A percentile compares a stretch with the other conserved stretches of the same genome.
These are phyloP conservation scores for Chaetodon trifascialis DNA, from an alignment of 2,113 vertebrate species.

Conservation along the genomic window DNA sequence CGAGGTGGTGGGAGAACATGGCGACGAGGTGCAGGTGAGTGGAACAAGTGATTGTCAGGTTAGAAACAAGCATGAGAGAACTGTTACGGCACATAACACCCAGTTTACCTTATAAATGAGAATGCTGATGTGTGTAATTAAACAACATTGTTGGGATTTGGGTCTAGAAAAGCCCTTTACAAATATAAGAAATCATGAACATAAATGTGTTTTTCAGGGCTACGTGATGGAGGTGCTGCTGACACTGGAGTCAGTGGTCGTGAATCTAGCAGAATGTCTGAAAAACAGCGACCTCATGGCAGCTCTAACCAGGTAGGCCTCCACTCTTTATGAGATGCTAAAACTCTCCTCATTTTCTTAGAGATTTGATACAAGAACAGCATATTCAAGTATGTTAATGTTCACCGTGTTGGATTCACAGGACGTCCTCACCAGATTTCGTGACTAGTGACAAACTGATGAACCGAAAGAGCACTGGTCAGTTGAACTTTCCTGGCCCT, in stretches of 20 bases:
- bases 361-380: background rate
- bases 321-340: background rate
- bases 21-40: constrained; percentile 97
- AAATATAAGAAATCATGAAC: too few relatives aligned
- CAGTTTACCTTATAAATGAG: background rate
- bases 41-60: background rate
- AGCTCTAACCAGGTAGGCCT: constrained; percentile 90
- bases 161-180: too few relatives aligned
- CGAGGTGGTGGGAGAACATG: constrained; percentile 97
- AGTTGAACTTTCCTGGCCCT: constrained; percentile 91
- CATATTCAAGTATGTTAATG: background rate
- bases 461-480: constrained; percentile 96
- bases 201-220: constrained; percentile 82
- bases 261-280: constrained; percentile 96
- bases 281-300: constrained; percentile 97
- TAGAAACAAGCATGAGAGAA: background rate
- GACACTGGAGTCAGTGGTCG: constrained; percentile 96
- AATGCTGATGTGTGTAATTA: background rate
- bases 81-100: background rate
- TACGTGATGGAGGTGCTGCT: constrained; percentile 98
- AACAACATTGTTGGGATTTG: background rate
- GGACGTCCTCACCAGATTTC: constrained; percentile 96
- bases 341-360: background rate
- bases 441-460: constrained; percentile 91
- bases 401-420: constrained; percentile 32